These are phyloP conservation scores for Haliclona indistincta DNA, from an alignment of 37 sponge, comb jelly and placozoan species.

Conservation along the genomic window DNA sequence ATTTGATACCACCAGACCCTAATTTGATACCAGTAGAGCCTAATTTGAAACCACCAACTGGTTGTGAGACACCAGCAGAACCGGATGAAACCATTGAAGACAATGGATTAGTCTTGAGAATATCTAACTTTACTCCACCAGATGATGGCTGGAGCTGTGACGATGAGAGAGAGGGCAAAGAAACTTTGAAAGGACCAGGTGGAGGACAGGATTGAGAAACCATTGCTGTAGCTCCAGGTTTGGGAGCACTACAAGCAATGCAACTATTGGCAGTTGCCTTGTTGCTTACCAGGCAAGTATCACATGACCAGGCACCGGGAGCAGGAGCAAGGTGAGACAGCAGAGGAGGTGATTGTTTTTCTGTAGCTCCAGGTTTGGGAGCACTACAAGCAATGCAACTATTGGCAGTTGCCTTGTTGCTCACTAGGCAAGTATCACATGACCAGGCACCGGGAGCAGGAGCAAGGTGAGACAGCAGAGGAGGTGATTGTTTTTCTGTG, in stretches of 20 bases:
- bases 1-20: conserved; percentile 64
- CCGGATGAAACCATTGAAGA: too few relatives aligned
- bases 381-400: conserved; percentile 28
- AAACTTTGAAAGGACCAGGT: too few relatives aligned
- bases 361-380: conserved; percentile 8
- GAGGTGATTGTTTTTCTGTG: background rate
- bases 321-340: conserved; percentile 53
- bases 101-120: too few relatives aligned
- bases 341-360: background rate
- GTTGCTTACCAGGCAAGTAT: conserved; percentile 59
- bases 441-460: conserved; percentile 52
- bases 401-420: conserved; percentile 14
- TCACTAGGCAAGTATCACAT: conserved; percentile 57
- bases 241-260: conserved; percentile 42
- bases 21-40: conserved; percentile 32
- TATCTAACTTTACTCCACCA: too few relatives aligned
- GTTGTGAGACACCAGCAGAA: too few relatives aligned
- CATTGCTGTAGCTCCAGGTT: conserved; percentile 30
- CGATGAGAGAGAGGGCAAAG: too few relatives aligned
- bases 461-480: conserved; percentile 32
- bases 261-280: conserved; percentile 21
- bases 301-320: conserved; percentile 46
- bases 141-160: too few relatives aligned
- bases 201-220: too few relatives aligned
- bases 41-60: background rate